Conservation (phyloP, 2,113 vertebrate species). For the Centropus unirufus region DNA sequence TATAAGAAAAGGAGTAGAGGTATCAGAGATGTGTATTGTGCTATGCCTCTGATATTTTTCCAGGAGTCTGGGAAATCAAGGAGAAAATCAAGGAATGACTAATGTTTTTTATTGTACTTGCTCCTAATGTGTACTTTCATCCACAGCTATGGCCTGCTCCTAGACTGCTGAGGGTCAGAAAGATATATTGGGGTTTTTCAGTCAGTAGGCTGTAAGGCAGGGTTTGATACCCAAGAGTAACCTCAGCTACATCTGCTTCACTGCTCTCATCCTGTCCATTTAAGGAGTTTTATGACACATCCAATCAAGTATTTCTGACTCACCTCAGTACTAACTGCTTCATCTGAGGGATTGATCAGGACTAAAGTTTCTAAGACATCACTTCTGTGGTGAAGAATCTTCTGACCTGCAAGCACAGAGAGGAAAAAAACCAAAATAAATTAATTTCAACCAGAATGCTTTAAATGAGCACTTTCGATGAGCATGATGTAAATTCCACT, state of each 20-base stretch:
- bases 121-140: background rate
- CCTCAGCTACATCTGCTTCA: background rate
- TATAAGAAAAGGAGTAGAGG: background rate
- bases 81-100: background rate
- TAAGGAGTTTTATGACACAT: background rate
- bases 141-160: background rate
- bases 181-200: background rate
- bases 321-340: conserved; percentile 95
- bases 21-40: background rate
- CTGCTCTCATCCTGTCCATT: background rate
- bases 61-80: background rate
- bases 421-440: background rate
- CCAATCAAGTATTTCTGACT: background rate
- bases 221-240: background rate
- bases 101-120: background rate
- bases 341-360: conserved; percentile 96
- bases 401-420: conserved; percentile 86
- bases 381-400: conserved; percentile 97
- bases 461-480: background rate
- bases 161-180: background rate
- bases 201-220: background rate
- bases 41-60: background rate
- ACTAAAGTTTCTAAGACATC: conserved; percentile 94
- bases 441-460: background rate
- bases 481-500: background rate